These are phyloP conservation scores for Caenorhabditis uteleia DNA, from an alignment of 2,888 invertebrate species.

Conservation along the genomic window DNA sequence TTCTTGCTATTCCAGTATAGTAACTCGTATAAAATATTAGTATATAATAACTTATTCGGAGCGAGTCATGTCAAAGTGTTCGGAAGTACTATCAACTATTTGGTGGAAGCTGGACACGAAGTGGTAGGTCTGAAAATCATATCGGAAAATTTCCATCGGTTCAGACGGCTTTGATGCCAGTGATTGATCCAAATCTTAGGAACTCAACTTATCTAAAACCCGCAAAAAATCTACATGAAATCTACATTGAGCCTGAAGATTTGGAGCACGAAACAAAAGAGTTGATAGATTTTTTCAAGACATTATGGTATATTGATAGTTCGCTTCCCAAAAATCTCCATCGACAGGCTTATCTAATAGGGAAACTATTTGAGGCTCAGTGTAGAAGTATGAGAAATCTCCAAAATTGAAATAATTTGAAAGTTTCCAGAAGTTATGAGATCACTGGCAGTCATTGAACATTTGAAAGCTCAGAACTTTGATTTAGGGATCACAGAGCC, in stretches of 20 bases:
- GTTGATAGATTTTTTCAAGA: no score
- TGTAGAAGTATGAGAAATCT: conserved; percentile 20
- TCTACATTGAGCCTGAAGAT: no score
- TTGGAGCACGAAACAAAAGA: no score
- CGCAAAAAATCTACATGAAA: no score
- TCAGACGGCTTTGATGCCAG: conserved; percentile 36
- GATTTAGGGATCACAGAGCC: conserved; percentile 46
- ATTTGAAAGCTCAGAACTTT: conserved; percentile 38
- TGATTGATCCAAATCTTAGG: conserved; percentile 9
- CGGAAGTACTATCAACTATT: conserved; percentile 27
- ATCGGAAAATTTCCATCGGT: no score
- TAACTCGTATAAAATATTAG: conserved; percentile 35
- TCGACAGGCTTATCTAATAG: conserved; percentile 18
- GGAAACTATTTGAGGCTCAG: conserved; percentile 15
- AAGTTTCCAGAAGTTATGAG: conserved; percentile 9
- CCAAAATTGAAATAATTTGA: no score
- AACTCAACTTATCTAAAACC: conserved; percentile 10
- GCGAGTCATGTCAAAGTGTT: conserved; percentile 41
- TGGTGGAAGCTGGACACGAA: conserved; percentile 42
- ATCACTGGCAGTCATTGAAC: conserved; percentile 19
- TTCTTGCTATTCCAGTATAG: no score
- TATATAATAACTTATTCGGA: conserved; percentile 46
- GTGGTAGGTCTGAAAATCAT: conserved; percentile 42
- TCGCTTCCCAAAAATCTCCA: no score
- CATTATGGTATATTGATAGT: no score